Percentiles rank a stretch among this genome's conserved stretches.
These are phyloP conservation scores for Ceratosolen solmsi DNA, from an alignment of 1,140 invertebrate genomes.

Conservation along the genomic window DNA sequence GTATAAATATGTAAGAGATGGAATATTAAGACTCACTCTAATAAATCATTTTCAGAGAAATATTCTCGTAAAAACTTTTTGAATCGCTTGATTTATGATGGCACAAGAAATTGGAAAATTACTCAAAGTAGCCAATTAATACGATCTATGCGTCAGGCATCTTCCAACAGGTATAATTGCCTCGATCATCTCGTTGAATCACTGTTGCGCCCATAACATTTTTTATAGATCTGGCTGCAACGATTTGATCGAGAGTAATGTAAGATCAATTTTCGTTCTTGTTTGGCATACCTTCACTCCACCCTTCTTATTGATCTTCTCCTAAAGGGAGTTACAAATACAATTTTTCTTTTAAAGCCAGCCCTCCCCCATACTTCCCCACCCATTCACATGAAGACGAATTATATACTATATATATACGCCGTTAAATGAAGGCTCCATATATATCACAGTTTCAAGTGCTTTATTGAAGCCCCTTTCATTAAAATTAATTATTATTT, in stretches of 20 bases:
- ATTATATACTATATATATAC: background rate
- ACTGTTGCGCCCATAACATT: too few relatives aligned
- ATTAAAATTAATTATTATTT: background rate
- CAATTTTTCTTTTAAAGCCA: background rate
- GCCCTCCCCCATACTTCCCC: background rate
- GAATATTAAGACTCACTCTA: background rate
- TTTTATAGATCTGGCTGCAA: background rate
- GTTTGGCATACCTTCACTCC: background rate
- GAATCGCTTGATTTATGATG: background rate
- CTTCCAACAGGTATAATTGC: background rate
- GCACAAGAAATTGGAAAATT: constrained; percentile 1
- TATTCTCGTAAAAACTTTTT: background rate
- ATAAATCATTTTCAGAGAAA: background rate
- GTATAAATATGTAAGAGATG: background rate
- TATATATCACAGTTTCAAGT: background rate
- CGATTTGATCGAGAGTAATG: background rate
- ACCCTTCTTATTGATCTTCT: background rate
- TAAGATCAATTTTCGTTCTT: background rate
- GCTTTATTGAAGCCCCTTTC: background rate
- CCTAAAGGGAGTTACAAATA: background rate
- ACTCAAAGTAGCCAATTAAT: background rate
- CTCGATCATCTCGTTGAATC: background rate
- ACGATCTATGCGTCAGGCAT: background rate
- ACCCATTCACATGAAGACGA: background rate
- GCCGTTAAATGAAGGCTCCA: background rate